Base-by-base conservation (phyloP, 2,797 vertebrate genomes). In the Sebastes aleutianus region DNA sequence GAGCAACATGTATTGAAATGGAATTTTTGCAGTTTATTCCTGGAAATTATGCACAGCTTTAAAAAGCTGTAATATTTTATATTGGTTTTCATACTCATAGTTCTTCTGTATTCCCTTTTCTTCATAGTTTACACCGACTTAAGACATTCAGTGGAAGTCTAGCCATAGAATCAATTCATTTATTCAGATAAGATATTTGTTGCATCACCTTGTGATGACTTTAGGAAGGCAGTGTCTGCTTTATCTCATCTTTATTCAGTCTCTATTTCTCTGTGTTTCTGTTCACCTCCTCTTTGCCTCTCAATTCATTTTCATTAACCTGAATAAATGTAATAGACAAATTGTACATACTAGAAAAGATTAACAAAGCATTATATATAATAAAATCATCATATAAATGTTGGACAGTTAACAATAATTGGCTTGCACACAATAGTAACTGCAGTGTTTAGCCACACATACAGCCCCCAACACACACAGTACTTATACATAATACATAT, bases 401-500 rank as follows among this genome's bases (percentile, higher is more conserved):
- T 53, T 43, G 1, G 26, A 34, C 31, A 68, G 5, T 32, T 22
- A 76, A 58, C 3, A 58, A n/a, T 50, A 53, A 24, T 6, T 43
- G 16, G 34, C 18, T 13, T 22, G 29, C 5, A 62, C 6, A 47
- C 20, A 24, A 13, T 57, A 24, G 20, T 10, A 7, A 22, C 22
- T 4, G 22, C 65, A 29, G 64, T 57, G 32, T 68, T 62, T 56
- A 59, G 54, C 8, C 16, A 24, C 73, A 79, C 20, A 6, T 26
- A 78, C 59, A 56, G 8, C 39, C 0, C 22, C 14, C 31, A 50
- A 53, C 66, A 54, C 32, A 62, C 22, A 29, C 6, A 29, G 56
- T 22, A 14, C 13, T 47, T 2, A 39, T 80, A 4, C 8, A 80
- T 80, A 75, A 84, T 78, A 2, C 32, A 75, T 77, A 56, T 54